Base-by-base conservation (phyloP, 2,888 invertebrate species). In the Sclerodermus sp. region DNA sequence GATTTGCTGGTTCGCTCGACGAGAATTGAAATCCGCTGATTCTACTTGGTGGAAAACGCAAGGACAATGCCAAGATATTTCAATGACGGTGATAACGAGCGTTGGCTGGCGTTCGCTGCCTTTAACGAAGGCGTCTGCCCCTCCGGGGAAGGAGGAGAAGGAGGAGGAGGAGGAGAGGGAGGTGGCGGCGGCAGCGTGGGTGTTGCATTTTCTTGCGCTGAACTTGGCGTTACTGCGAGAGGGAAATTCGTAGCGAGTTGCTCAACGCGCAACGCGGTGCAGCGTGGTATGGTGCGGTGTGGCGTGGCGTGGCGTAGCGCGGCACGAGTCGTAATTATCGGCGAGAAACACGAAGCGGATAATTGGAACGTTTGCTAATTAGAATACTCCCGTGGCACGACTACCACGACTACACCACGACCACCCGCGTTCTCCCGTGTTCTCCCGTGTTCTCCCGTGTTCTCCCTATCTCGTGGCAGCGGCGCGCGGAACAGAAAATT, bases 281-380 rank as follows among this genome's bases (percentile, higher is more conserved):
- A n/a, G n/a, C n/a, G n/a, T n/a, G n/a, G n/a, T n/a, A n/a, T n/a
- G n/a, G n/a, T n/a, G n/a, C n/a, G n/a, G n/a, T n/a, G n/a, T n/a
- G n/a, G n/a, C n/a, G n/a, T 44, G 50, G 47, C 43, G 47, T 17
- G 49, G 41, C 45, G 56, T 6, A 4, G 34, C 45, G 52, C 55
- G 48, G 55, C 57, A 57, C 50, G 55, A 57, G 58, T 58, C 55
- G 68, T 60, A 71, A 71, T 71, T 71, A 71, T 69, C 67, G 63
- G 64, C 58, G 69, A 65, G 68, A 66, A 66, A 60, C 64, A 53
- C 57, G 59, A 64, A 64, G 64, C 62, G 66, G 67, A 69, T 73
- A 73, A 74, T 70, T 73, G 68, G 68, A 60, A 66, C 66, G 67
- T 64, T 67, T 64, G 67, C 66, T 73, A 71, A 73, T 73, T 71